Conservation (phyloP, 2,113 vertebrate species). For the Psophia crepitans region DNA sequence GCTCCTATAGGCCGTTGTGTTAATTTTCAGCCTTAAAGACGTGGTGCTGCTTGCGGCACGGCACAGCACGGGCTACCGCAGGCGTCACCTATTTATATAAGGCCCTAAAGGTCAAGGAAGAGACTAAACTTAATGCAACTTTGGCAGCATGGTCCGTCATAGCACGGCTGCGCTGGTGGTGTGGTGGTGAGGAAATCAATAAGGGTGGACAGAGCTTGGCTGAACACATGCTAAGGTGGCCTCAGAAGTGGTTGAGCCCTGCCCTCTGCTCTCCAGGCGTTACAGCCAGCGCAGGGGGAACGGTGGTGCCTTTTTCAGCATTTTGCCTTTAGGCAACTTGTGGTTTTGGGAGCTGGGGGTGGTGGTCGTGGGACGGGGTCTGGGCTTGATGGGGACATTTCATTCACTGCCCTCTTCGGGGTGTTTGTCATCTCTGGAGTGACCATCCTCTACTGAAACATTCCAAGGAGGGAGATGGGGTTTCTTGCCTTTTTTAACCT, state of each 20-base stretch:
- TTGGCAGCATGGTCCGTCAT: neutral
- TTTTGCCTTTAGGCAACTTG: neutral
- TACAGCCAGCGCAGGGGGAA: neutral
- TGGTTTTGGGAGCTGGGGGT: neutral
- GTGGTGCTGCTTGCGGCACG: neutral
- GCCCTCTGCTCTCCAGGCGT: neutral
- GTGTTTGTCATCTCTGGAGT: neutral
- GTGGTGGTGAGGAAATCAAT: neutral
- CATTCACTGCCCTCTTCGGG: neutral
- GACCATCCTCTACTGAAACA: neutral
- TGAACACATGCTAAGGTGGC: neutral
- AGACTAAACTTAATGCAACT: neutral
- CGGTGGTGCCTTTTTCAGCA: rapidly evolving
- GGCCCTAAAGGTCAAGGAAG: neutral
- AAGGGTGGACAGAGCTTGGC: neutral
- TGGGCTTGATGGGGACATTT: neutral
- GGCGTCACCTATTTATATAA: neutral
- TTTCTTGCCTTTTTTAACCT: neutral
- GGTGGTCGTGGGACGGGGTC: neutral
- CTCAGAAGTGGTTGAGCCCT: neutral
- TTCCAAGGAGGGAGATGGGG: neutral
- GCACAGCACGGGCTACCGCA: rapidly evolving
- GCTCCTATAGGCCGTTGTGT: neutral
- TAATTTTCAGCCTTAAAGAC: neutral
- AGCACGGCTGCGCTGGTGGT: neutral